Evolutionary conservation across 2,113 vertebrate species (phyloP).

Genomic region (Ciconia stormi): DNA sequence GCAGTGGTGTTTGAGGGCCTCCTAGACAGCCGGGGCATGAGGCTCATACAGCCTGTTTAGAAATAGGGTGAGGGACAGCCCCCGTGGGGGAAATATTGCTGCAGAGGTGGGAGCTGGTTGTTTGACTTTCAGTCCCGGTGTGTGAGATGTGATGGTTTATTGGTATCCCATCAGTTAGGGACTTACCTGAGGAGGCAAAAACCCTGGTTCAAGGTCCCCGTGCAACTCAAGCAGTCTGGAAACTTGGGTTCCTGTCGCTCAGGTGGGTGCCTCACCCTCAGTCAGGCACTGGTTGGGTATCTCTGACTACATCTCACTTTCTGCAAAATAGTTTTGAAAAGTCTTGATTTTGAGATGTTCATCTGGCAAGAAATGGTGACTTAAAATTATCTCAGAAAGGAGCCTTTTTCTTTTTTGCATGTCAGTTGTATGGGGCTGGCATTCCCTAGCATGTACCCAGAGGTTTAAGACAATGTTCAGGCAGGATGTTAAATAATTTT

Average conservation of each 20-base stretch:
- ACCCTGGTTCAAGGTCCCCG: neutral
- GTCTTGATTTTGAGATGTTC: neutral
- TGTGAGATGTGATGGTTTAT: neutral
- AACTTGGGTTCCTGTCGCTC: neutral
- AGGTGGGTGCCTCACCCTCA: neutral
- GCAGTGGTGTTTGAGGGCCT: neutral
- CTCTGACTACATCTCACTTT: neutral
- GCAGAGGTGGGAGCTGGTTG: neutral
- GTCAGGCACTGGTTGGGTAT: neutral
- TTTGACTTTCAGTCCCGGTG: neutral
- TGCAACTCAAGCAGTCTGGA: neutral
- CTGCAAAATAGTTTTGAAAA: neutral
- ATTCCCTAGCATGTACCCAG: neutral
- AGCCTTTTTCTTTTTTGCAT: neutral
- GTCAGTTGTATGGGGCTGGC: neutral
- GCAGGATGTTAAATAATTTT: constrained; percentile 40
- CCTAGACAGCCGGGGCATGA: neutral
- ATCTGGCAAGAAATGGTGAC: neutral
- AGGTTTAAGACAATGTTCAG: constrained; percentile 25
- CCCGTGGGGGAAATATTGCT: neutral
- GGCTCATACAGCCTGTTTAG: neutral
- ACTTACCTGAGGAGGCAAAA: neutral
- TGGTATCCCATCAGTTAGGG: neutral
- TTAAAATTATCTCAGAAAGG: neutral
- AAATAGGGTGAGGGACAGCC: neutral